Evolutionary conservation across 2,888 invertebrate genomes (phyloP), one percentile per base, ranked within the genome.

Genomic region (Lasius platythorax): DNA sequence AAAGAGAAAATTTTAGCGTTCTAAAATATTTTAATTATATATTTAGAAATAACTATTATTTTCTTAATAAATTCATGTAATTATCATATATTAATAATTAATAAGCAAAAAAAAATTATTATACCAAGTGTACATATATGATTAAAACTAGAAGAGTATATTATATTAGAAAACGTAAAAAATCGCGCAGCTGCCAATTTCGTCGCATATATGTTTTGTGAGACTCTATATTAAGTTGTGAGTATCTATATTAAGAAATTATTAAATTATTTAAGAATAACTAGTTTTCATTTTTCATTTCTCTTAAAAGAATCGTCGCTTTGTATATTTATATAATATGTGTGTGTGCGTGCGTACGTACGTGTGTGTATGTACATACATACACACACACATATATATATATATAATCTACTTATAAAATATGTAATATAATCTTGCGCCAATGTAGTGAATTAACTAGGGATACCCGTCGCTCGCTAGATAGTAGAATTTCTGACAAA

Each of bases 161-260:
- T 23, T 68, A 72, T 72, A 81, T 81, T 43, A 81, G 61, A 72
- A 72, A 81, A 72, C 37, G 79, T 81, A 81, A 81, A 81, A 81
- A 81, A 81, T 81, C 79, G 61, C 79, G 79, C 72, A 61, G 58
- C 72, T 61, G 79, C 72, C 61, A 61, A 61, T 37, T 37, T 37
- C 73, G 72, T 67, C 33, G 61, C 79, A 23, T 43, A n/a, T 68
- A 58, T 70, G 56, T 78, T 68, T 58, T 43, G 56, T 18, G 70
- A 68, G 56, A 23, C 23, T 23, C 23, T 23, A 23, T 23, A 23
- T 23, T 23, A 23, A 23, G 23, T 23, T 23, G 23, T 23, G 23
- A 23, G 23, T n/a, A 4, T 58, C 12, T 18, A 37, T 15, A 37
- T 9, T 18, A 11, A 33, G 28, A 61, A 23, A 46, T 33, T 46